Conservation (phyloP, 2,113 vertebrate species). For the Naja naja region DNA sequence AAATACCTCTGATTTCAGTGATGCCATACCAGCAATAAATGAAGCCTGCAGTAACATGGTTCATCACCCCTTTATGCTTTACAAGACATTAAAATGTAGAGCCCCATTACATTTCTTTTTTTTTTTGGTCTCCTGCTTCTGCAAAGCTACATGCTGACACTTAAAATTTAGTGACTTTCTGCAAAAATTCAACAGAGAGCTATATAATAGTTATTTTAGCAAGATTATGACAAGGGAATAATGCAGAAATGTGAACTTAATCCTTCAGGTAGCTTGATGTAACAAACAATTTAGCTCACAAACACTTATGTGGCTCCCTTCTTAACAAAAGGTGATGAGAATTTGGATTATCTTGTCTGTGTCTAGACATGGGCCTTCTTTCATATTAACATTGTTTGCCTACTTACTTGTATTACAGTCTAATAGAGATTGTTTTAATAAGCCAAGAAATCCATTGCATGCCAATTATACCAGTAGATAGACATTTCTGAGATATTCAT, state of each 20-base stretch:
- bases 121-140: neutral
- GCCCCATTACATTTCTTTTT: neutral
- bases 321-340: neutral
- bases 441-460: neutral
- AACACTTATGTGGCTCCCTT: neutral
- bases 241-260: neutral
- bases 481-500: neutral
- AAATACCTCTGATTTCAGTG: neutral
- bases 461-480: neutral
- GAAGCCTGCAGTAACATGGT: constrained; percentile 11
- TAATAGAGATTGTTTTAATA: neutral
- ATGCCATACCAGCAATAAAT: constrained; percentile 16
- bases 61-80: neutral
- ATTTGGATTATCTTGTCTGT: neutral
- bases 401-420: neutral
- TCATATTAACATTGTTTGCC: neutral
- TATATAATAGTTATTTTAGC: neutral
- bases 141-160: neutral
- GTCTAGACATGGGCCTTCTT: neutral
- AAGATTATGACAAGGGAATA: neutral
- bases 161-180: neutral
- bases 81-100: neutral
- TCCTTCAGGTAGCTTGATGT: neutral
- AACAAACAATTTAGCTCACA: neutral
- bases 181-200: neutral